Percentiles rank a stretch among this genome's conserved stretches.
phyloP scores from a whole-genome alignment of 2,888 invertebrate genomes.

The Alloplasta piceator region DNA sequence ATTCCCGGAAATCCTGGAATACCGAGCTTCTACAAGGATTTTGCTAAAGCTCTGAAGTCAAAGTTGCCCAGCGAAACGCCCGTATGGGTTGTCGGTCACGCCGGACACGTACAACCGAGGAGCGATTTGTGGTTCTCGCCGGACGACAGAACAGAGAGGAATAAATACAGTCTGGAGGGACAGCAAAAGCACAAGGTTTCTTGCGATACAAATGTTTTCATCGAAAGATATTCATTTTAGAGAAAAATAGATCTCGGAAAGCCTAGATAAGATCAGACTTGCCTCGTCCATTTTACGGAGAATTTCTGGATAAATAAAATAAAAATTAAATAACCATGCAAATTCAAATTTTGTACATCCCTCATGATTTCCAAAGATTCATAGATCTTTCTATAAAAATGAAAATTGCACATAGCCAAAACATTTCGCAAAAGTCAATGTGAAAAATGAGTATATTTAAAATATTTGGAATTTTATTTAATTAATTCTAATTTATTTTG shows the following conservation, averaged over 20 bases:
- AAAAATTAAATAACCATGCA: too few species aligned
- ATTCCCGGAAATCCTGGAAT: conserved; percentile 96
- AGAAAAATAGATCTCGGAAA: too few species aligned
- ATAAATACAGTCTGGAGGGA: conserved; percentile 89
- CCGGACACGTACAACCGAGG: conserved; percentile 91
- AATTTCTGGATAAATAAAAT: too few species aligned
- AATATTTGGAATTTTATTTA: too few species aligned
- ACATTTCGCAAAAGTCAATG: background rate
- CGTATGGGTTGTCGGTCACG: conserved; percentile 92
- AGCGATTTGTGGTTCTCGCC: conserved; percentile 81
- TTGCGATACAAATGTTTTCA: conserved; percentile 67
- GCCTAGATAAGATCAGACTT: too few species aligned
- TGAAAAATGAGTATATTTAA: too few species aligned
- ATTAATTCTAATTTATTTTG: too few species aligned
- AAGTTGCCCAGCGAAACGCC: conserved; percentile 86
- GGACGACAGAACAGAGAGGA: conserved; percentile 78
- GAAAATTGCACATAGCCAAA: background rate
- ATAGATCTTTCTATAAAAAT: background rate
- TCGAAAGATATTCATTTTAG: conserved; percentile 81
- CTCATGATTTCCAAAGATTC: too few species aligned
- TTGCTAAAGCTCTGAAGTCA: conserved; percentile 87
- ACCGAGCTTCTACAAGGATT: conserved; percentile 91
- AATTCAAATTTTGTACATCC: too few species aligned
- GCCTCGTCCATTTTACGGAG: too few species aligned
- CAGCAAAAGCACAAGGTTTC: conserved; percentile 91